Base-by-base conservation (phyloP, 1,140 invertebrate species). In the Nephila pilipes region DNA sequence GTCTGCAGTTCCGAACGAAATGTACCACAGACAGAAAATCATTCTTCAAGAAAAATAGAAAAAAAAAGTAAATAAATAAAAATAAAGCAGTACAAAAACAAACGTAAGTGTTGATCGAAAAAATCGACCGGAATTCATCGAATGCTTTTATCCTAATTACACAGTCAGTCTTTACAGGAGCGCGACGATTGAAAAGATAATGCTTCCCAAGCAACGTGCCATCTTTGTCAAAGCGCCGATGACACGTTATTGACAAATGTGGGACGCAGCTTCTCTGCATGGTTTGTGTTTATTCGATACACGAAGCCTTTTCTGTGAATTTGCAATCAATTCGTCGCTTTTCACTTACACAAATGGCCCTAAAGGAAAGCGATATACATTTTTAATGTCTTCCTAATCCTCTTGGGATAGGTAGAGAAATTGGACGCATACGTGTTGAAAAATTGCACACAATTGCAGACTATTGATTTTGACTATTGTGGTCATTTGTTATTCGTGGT, bases 91-190 rank as follows among this genome's bases (percentile, higher is more conserved):
- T 36, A 75, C 12, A 29, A 32, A 75, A 75, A 25, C 14, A 75
- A 20, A 75, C 5, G 6, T 29, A 75, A 75, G 69, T 75, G 69
- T 75, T 18, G 69, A 75, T 75, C 69, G 69, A 36, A 75, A 75
- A 75, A 75, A 75, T 18, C 32, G 55, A 55, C 58, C n/a, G 83
- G 38, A 58, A 85, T 57, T 36, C 83, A 55, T 83, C 83, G 54
- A 60, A 87, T 87, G 85, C 85, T 87, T 87, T 87, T 87, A 87
- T 87, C 85, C 58, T 87, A 87, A 87, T 87, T 87, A 87, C 85
- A 87, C 85, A 87, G 85, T 87, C 85, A 87, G 36, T 87, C 58
- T 65, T 36, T 18, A 2, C 29, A 75, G 69, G 18, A 63, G n/a
- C 85, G n/a, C 60, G 60, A 65, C 60, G 58, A 87, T 69, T 87